These are phyloP conservation scores for Euphysa ruthae DNA, from an alignment of 30 jellyfish, hydroid and myxozoan species.

Conservation along the genomic window DNA sequence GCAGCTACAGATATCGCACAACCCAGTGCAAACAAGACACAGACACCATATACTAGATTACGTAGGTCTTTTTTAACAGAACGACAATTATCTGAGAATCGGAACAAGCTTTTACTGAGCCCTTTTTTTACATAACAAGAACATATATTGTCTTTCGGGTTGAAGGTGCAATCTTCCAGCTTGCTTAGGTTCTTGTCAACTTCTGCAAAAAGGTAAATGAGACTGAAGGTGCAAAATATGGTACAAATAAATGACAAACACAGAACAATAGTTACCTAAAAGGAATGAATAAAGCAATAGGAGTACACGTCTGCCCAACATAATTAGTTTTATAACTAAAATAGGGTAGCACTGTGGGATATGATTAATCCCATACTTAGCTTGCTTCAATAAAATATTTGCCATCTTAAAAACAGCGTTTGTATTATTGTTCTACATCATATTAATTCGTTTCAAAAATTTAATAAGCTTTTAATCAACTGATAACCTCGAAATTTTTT, in stretches of 20 bases:
- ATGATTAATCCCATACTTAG: no score
- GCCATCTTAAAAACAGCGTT: no score
- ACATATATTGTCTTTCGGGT: slow-evolving; percentile 52
- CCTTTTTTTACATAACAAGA: slow-evolving; percentile 54
- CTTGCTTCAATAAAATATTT: no score
- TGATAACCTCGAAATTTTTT: no score
- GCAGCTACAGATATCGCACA: slow-evolving; percentile 64
- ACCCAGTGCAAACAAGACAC: slow-evolving; percentile 79
- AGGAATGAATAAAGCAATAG: background rate
- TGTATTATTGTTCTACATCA: no score
- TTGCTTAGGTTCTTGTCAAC: slow-evolving; percentile 45
- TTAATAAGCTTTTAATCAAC: no score
- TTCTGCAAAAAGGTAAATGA: slow-evolving; percentile 65
- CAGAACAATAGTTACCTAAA: slow-evolving; percentile 64
- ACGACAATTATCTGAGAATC: slow-evolving; percentile 65
- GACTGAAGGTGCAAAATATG: slow-evolving; percentile 74
- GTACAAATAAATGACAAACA: slow-evolving; percentile 66
- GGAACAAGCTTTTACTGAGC: slow-evolving; percentile 41
- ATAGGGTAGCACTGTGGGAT: no score
- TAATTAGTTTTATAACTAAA: no score
- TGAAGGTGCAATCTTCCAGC: slow-evolving; percentile 73
- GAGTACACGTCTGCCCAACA: no score
- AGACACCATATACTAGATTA: slow-evolving; percentile 66
- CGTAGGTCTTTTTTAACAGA: slow-evolving; percentile 62
- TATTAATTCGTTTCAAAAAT: no score